phyloP scores from a whole-genome alignment of 2,113 vertebrate genomes.

The Sphyrna mokarran region DNA sequence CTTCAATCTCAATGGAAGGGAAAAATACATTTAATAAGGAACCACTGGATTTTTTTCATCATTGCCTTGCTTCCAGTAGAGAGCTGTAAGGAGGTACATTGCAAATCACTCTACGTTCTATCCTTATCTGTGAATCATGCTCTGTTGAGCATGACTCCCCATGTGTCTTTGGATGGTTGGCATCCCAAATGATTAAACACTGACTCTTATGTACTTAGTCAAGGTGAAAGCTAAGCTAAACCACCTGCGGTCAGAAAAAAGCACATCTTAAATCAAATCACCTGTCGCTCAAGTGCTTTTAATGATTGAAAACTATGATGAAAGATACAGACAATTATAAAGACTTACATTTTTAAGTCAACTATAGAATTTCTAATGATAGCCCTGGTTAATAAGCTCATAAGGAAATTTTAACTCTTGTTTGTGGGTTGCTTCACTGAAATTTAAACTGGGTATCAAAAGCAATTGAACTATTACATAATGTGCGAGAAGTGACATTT shows the following conservation, averaged over 20 bases:
- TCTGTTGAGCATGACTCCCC: background rate
- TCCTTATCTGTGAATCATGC: background rate
- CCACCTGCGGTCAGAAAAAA: background rate
- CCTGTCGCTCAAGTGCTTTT: background rate
- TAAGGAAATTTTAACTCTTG: background rate
- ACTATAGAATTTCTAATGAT: background rate
- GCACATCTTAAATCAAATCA: background rate
- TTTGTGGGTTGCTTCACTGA: background rate
- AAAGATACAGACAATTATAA: background rate
- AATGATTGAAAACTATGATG: background rate
- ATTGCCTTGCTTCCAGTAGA: background rate
- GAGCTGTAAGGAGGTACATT: background rate
- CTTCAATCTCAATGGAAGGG: background rate
- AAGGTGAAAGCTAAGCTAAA: background rate
- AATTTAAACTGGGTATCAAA: background rate
- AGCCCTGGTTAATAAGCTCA: background rate
- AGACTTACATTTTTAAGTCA: background rate
- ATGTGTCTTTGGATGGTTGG: background rate
- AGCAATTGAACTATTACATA: background rate
- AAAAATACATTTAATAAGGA: background rate
- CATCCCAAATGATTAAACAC: background rate
- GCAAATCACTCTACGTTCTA: background rate
- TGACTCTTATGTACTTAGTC: background rate
- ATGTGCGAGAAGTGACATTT: background rate
- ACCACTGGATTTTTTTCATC: background rate